Percentiles rank a stretch among this genome's conserved stretches.
Conservation (phyloP, 35 echinoderm and acorn worm species). For the Ophioderma brevispina region DNA sequence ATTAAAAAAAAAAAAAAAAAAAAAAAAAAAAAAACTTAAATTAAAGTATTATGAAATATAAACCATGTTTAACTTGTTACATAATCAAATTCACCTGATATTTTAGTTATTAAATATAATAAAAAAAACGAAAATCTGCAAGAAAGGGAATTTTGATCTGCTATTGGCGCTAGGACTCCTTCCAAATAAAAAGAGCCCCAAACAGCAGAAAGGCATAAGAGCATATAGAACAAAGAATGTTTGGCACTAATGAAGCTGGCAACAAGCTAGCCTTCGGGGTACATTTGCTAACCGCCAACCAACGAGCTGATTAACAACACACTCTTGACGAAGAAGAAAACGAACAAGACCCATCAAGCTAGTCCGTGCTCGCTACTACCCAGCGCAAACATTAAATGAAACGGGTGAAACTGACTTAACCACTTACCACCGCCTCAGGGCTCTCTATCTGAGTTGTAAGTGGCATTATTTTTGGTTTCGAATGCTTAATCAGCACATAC, state of each 20-base stretch:
- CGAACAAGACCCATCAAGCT: not conserved
- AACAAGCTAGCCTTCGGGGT: not conserved
- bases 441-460: not conserved
- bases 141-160: too few species aligned
- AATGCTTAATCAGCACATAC: constrained; percentile 10
- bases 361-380: not conserved
- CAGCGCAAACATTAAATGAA: not conserved
- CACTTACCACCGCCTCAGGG: not conserved
- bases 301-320: not conserved
- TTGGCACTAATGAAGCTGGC: constrained; percentile 9
- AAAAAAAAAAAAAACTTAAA: too few species aligned
- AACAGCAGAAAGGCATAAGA: constrained; percentile 7
- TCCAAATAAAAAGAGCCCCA: not conserved
- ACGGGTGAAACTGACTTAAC: not conserved
- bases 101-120: too few species aligned
- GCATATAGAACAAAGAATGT: not conserved
- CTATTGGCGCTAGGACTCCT: not conserved
- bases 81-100: too few species aligned
- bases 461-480: not conserved
- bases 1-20: too few species aligned
- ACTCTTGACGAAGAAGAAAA: not conserved
- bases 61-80: too few species aligned
- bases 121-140: too few species aligned
- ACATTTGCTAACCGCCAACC: not conserved
- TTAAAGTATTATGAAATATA: too few species aligned